Conservation (phyloP, 2,797 vertebrate genomes). For the Nyctalus aviator region DNA sequence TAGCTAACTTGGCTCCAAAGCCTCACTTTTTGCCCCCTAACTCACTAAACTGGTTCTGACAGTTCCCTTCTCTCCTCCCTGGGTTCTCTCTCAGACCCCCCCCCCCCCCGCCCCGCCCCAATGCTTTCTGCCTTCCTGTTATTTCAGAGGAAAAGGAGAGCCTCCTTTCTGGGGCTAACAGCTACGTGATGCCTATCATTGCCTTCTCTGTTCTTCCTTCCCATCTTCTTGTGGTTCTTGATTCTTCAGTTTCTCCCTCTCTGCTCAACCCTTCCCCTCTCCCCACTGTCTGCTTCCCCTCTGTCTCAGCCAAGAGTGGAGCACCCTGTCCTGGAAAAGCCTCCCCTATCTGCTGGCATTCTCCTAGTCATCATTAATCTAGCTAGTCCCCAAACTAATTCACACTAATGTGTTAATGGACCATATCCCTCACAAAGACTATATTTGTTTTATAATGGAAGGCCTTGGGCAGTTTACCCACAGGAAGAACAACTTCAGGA, state of each 20-base stretch:
- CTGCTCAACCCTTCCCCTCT: not conserved
- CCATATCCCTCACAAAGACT: not conserved
- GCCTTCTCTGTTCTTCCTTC: not conserved
- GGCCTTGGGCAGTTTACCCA: not conserved
- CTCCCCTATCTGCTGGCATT: not conserved
- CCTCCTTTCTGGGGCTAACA: not conserved
- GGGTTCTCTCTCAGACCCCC: not conserved
- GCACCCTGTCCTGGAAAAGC: not conserved
- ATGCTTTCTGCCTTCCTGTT: not conserved
- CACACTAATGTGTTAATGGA: slow-evolving; percentile 1
- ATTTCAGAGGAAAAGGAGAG: not conserved
- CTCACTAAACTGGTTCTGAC: not conserved
- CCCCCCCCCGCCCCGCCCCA: too few species aligned
- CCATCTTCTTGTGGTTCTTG: not conserved
- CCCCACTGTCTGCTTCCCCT: not conserved
- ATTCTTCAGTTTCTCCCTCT: slow-evolving; percentile 1
- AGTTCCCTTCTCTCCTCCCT: not conserved
- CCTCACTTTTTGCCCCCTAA: not conserved
- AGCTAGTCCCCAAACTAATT: slow-evolving; percentile 39
- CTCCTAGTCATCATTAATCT: not conserved
- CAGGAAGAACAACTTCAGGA: not conserved
- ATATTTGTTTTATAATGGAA: slow-evolving; percentile 28
- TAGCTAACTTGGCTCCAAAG: not conserved
- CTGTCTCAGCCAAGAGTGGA: not conserved
- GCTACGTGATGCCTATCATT: not conserved